phyloP scores from a whole-genome alignment of 2,797 vertebrate genomes.

The Ibycter americanus region DNA sequence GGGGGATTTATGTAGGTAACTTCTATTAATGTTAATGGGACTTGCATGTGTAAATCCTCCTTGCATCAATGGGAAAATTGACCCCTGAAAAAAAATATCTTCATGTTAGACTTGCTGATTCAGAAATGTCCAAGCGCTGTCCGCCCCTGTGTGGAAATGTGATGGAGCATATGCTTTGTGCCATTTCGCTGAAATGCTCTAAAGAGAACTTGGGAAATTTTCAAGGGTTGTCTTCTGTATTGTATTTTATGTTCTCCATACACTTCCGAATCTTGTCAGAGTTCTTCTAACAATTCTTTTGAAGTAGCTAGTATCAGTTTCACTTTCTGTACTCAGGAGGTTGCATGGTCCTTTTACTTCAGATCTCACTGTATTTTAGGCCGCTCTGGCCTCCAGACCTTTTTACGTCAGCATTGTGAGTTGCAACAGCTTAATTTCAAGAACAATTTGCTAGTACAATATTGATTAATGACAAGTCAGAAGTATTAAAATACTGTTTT shows the following conservation, averaged over 20 bases:
- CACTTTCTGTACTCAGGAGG: background rate
- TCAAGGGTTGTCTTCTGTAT: background rate
- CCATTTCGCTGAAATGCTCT: background rate
- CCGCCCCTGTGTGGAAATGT: background rate
- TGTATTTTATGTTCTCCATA: background rate
- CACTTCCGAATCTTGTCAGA: background rate
- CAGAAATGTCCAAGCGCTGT: background rate
- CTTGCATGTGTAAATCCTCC: constrained; percentile 72
- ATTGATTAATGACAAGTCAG: background rate
- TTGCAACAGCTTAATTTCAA: background rate
- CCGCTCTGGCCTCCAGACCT: background rate
- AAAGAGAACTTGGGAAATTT: background rate
- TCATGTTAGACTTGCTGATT: constrained; percentile 15
- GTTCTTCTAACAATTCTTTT: background rate
- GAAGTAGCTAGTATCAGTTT: background rate
- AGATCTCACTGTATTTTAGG: background rate
- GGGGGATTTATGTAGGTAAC: constrained; percentile 64
- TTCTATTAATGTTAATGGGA: constrained; percentile 70
- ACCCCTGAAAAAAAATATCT: constrained; percentile 49
- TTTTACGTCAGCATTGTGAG: background rate
- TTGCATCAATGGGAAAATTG: constrained; percentile 62
- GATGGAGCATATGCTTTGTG: background rate
- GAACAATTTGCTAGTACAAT: background rate
- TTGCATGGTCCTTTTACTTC: background rate
- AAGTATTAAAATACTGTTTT: background rate